Conservation (phyloP, 2,888 invertebrate species). For the Orchesellides sinensis region DNA sequence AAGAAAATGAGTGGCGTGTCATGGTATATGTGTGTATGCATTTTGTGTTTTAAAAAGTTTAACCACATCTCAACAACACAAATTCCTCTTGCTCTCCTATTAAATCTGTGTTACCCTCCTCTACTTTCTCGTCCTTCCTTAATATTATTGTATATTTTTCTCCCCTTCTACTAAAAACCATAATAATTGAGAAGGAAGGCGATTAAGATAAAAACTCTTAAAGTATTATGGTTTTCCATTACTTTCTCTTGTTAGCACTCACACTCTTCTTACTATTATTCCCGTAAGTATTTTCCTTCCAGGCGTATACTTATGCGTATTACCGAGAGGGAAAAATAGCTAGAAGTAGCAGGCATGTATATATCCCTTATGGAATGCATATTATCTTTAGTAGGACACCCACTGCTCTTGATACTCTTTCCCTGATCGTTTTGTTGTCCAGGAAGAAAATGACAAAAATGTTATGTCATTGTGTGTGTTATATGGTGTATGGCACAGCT, state of each 20-base stretch:
- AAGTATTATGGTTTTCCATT: constrained; percentile 47
- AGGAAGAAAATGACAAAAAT: constrained; percentile 29
- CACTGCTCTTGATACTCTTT: background rate
- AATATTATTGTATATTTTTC: background rate
- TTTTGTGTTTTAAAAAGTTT: background rate
- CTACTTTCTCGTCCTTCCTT: background rate
- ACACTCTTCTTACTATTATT: constrained; percentile 23
- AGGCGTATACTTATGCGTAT: no score
- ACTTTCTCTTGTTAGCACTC: constrained; percentile 13
- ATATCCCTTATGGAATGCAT: no score
- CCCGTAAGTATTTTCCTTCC: constrained; percentile 16
- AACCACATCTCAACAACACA: background rate
- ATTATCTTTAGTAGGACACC: no score
- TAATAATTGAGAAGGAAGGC: constrained; percentile 23
- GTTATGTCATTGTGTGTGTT: background rate
- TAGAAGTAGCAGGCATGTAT: no score
- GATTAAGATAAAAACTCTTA: constrained; percentile 52
- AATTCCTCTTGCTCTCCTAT: no score
- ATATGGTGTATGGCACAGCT: background rate
- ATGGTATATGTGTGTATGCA: no score
- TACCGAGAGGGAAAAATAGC: no score
- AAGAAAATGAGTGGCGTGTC: background rate
- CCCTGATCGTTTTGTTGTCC: background rate
- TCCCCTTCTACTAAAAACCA: constrained; percentile 16
- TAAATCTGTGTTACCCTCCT: background rate